Evolutionary conservation across 2,797 vertebrate genomes (phyloP).

Genomic region (Crenuchus spilurus): DNA sequence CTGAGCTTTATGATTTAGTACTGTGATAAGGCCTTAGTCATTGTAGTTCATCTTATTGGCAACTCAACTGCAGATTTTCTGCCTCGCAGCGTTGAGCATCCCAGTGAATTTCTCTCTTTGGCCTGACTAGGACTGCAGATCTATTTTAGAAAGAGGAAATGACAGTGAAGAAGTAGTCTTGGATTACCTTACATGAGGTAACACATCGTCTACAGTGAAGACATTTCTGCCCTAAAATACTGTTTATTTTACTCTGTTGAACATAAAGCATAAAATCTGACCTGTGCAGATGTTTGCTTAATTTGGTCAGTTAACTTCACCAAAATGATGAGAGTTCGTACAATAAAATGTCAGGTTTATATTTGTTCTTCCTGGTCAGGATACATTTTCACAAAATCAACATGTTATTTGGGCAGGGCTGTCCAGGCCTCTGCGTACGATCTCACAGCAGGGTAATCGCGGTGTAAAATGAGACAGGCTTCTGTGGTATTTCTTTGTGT

Average conservation of each 20-base stretch:
- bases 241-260: too few relatives aligned
- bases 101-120: neutral
- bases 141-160: neutral
- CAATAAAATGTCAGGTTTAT: too few relatives aligned
- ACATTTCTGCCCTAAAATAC: neutral
- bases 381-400: too few relatives aligned
- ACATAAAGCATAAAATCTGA: too few relatives aligned
- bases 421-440: too few relatives aligned
- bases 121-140: neutral
- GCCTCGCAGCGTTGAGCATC: neutral
- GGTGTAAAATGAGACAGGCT: neutral
- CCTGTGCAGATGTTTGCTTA: too few relatives aligned
- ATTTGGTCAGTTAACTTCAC: too few relatives aligned
- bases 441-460: neutral
- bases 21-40: neutral
- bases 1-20: neutral
- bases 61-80: neutral
- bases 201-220: neutral
- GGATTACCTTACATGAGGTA: neutral
- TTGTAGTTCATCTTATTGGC: neutral
- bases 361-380: too few relatives aligned
- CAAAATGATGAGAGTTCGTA: too few relatives aligned
- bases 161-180: neutral
- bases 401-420: neutral
- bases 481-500: neutral